phyloP scores from a whole-genome alignment of 2,888 invertebrate genomes.

The Coleophora deauratella region DNA sequence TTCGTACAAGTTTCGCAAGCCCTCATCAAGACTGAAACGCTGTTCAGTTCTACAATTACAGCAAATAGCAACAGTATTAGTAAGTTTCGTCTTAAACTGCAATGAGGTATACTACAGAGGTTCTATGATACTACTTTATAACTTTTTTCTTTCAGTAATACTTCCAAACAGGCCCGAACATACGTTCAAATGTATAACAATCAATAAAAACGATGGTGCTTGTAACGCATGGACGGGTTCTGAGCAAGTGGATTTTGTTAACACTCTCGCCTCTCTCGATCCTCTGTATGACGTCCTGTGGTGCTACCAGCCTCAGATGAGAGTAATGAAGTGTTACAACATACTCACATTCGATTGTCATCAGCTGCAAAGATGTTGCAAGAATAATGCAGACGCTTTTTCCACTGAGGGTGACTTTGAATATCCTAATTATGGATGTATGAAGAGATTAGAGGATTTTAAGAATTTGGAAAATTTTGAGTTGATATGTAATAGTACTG shows the following conservation, averaged over 20 bases:
- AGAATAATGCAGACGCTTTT: slow-evolving; percentile 36
- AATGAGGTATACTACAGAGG: not conserved
- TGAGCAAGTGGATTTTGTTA: slow-evolving; percentile 89
- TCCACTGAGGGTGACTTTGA: slow-evolving; percentile 38
- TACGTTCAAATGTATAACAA: slow-evolving; percentile 89
- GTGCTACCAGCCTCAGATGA: slow-evolving; percentile 84
- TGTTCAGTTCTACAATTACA: slow-evolving; percentile 90
- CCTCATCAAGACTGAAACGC: slow-evolving; percentile 91
- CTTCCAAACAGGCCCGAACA: slow-evolving; percentile 87
- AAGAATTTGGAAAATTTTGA: slow-evolving; percentile 52
- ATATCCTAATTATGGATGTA: slow-evolving; percentile 56
- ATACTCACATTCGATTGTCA: slow-evolving; percentile 84
- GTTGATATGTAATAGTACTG: slow-evolving; percentile 37
- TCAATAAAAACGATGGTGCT: slow-evolving; percentile 90
- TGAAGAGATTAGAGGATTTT: slow-evolving; percentile 59
- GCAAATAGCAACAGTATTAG: slow-evolving; percentile 90
- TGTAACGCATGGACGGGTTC: slow-evolving; percentile 88
- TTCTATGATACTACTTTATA: not conserved
- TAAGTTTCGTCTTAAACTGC: slow-evolving; percentile 48
- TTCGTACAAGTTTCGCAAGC: slow-evolving; percentile 94
- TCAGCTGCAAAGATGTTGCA: slow-evolving; percentile 54
- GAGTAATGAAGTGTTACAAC: slow-evolving; percentile 84
- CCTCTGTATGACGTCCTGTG: slow-evolving; percentile 95
- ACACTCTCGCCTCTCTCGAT: slow-evolving; percentile 88
- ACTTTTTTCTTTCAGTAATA: slow-evolving; percentile 74